Conservation (phyloP, 2,797 vertebrate species). For the Pseudochromis fuscus region DNA sequence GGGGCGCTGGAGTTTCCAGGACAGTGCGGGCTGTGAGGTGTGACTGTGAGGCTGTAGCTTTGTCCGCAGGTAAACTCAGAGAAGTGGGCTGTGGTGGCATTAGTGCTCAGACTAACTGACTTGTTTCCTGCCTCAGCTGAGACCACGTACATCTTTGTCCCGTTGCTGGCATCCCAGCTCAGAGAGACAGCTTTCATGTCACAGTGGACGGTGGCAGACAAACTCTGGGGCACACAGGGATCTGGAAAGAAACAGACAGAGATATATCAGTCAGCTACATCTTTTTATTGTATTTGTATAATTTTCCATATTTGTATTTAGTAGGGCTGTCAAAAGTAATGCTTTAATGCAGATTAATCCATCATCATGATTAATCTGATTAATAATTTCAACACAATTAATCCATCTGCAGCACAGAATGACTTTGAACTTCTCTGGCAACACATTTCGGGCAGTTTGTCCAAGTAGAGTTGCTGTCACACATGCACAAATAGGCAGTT, state of each 20-base stretch:
- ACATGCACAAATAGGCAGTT: no score
- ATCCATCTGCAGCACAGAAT: no score
- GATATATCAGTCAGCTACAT: not conserved
- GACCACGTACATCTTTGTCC: constrained; percentile 65
- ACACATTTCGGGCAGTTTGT: no score
- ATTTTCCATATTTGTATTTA: no score
- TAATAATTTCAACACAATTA: no score
- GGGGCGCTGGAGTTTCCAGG: constrained; percentile 47
- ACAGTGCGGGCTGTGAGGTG: constrained; percentile 66
- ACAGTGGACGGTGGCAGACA: constrained; percentile 66
- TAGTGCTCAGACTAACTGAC: constrained; percentile 37
- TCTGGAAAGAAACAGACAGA: constrained; percentile 55
- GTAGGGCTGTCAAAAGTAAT: no score
- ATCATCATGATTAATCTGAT: no score
- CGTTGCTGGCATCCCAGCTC: constrained; percentile 67
- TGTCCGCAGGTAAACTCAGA: constrained; percentile 73
- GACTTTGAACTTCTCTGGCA: no score
- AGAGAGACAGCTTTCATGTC: constrained; percentile 58
- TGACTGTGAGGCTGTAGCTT: constrained; percentile 74
- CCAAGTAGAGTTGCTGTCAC: no score
- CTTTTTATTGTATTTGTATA: no score
- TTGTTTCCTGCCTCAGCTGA: constrained; percentile 39
- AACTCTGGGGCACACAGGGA: constrained; percentile 67
- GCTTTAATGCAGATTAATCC: no score
- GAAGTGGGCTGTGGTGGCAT: constrained; percentile 52